Percentiles rank a stretch among this genome's conserved stretches.
Evolutionary conservation across 2,888 invertebrate species (phyloP).

Genomic region (Cephus pulcher): DNA sequence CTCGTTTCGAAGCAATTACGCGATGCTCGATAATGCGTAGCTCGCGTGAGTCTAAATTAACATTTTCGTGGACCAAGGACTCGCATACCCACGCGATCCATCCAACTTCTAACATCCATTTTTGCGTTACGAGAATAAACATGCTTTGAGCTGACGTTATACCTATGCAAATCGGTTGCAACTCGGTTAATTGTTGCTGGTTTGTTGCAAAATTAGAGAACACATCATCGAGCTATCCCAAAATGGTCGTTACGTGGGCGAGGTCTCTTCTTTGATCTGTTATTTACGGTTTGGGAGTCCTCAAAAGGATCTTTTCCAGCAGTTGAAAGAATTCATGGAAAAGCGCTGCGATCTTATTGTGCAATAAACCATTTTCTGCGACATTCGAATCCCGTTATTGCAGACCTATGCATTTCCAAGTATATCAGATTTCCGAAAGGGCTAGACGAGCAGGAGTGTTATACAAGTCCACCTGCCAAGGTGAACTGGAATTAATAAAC

Average conservation of each 20-base stretch:
- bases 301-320: too few species aligned
- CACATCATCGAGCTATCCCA: background rate
- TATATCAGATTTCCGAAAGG: constrained; percentile 44
- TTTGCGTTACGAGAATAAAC: constrained; percentile 27
- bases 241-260: background rate
- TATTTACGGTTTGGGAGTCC: too few species aligned
- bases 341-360: background rate
- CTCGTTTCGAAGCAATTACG: too few species aligned
- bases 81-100: constrained; percentile 40
- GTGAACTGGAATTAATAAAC: constrained; percentile 53
- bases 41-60: too few species aligned
- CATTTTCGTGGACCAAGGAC: constrained; percentile 31
- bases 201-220: background rate
- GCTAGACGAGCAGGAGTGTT: constrained; percentile 33
- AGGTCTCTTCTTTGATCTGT: background rate
- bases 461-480: constrained; percentile 54
- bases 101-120: constrained; percentile 38
- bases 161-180: background rate
- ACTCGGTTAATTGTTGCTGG: background rate
- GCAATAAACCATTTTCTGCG: background rate
- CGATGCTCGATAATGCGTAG: too few species aligned
- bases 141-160: too few species aligned
- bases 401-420: constrained; percentile 14
- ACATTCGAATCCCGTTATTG: constrained; percentile 14
- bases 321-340: background rate